Evolutionary conservation across 2,797 vertebrate genomes (phyloP).

Genomic region (Enteromius trimaculatus): DNA sequence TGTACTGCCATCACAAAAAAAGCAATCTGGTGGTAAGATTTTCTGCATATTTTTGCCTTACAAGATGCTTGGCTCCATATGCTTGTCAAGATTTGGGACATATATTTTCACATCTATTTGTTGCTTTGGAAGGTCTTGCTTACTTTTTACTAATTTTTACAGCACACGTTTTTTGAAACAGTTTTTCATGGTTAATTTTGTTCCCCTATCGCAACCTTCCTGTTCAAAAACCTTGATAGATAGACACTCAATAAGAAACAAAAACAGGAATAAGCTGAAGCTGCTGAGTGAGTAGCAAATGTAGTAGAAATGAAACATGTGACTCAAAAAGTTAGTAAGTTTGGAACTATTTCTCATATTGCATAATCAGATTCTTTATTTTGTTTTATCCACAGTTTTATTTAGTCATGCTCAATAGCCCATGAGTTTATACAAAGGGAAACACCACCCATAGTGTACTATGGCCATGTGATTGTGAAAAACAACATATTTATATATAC

Average conservation of each 20-base stretch:
- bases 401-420: background rate
- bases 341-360: background rate
- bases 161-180: background rate
- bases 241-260: no score
- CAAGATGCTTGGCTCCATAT: background rate
- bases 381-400: background rate
- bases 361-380: background rate
- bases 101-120: background rate
- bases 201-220: background rate
- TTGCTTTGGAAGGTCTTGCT: background rate
- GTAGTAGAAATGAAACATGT: background rate
- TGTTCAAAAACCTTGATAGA: background rate
- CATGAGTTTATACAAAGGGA: background rate
- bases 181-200: background rate
- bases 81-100: constrained; percentile 1
- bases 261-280: no score
- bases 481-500: no score
- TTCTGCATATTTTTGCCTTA: background rate
- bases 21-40: background rate
- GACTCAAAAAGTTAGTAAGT: no score
- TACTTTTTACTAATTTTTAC: background rate
- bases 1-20: background rate
- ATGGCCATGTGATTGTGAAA: background rate
- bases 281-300: background rate
- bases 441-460: background rate